Conservation (phyloP, 2,888 invertebrate genomes). For the Cantharis flavilabris region DNA sequence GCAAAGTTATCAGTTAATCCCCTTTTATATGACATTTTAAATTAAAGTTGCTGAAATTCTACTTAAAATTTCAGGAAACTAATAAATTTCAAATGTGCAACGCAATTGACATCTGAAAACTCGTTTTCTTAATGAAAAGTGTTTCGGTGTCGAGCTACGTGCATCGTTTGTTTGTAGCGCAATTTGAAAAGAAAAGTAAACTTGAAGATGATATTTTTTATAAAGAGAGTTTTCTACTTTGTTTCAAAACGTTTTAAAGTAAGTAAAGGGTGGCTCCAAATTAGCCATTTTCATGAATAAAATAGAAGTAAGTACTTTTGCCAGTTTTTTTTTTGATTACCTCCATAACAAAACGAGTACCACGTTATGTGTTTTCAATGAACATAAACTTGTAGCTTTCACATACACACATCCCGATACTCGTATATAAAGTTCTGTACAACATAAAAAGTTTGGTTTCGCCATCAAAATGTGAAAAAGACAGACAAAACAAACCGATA, state of each 20-base stretch:
- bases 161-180: not conserved
- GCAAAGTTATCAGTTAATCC: not conserved
- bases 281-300: not conserved
- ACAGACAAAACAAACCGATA: constrained; percentile 34
- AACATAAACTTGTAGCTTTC: constrained; percentile 16
- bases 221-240: not conserved
- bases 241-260: not conserved
- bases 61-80: not conserved
- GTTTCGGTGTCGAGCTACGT: not conserved
- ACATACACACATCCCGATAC: constrained; percentile 21
- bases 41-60: too few species aligned
- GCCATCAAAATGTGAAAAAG: constrained; percentile 26
- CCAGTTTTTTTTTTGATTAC: not conserved
- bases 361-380: constrained; percentile 5
- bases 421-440: constrained; percentile 24
- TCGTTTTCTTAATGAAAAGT: not conserved
- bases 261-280: not conserved
- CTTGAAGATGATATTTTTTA: not conserved
- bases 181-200: not conserved
- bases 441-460: constrained; percentile 21
- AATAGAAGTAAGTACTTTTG: not conserved
- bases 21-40: too few species aligned
- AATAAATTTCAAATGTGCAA: not conserved
- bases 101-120: not conserved
- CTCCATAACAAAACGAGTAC: not conserved